These are phyloP conservation scores for Brachirus orientalis DNA, from an alignment of 2,113 vertebrate species.

Conservation along the genomic window DNA sequence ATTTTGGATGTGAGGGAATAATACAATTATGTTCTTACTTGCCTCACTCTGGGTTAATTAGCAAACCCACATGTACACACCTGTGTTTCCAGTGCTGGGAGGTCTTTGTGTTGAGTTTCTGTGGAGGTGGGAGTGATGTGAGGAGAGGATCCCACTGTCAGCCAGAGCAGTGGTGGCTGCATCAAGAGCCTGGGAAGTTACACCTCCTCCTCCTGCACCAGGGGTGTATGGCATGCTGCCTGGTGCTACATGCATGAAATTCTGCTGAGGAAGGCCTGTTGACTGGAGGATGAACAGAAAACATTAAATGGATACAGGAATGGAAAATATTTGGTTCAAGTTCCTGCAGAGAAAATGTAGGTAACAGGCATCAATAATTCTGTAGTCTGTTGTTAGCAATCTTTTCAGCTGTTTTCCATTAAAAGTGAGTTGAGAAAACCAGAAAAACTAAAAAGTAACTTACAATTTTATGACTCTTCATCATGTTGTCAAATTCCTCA, in stretches of 20 bases:
- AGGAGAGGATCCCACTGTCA: constrained; percentile 87
- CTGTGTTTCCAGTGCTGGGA: constrained; percentile 83
- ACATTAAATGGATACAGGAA: background rate
- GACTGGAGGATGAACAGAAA: constrained; percentile 72
- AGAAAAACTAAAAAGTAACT: constrained; percentile 6
- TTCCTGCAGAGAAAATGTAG: background rate
- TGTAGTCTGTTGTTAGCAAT: background rate
- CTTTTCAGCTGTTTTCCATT: background rate
- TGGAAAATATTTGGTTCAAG: background rate
- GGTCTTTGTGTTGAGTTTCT: constrained; percentile 90
- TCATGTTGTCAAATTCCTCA: constrained; percentile 99
- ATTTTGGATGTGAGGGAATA: too few species aligned
- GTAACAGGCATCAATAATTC: background rate
- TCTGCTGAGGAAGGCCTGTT: constrained; percentile 86
- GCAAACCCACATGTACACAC: constrained; percentile 24
- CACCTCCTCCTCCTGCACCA: constrained; percentile 64
- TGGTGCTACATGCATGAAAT: constrained; percentile 90
- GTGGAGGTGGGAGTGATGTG: constrained; percentile 85
- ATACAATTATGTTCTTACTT: background rate
- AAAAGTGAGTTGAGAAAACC: background rate
- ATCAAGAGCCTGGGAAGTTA: constrained; percentile 83
- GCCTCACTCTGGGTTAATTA: background rate
- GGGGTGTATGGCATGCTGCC: constrained; percentile 86
- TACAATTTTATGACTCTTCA: constrained; percentile 98
- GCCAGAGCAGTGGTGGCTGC: constrained; percentile 86